Base-by-base conservation (phyloP, 2,113 vertebrate genomes). In the Pongo abelii region DNA sequence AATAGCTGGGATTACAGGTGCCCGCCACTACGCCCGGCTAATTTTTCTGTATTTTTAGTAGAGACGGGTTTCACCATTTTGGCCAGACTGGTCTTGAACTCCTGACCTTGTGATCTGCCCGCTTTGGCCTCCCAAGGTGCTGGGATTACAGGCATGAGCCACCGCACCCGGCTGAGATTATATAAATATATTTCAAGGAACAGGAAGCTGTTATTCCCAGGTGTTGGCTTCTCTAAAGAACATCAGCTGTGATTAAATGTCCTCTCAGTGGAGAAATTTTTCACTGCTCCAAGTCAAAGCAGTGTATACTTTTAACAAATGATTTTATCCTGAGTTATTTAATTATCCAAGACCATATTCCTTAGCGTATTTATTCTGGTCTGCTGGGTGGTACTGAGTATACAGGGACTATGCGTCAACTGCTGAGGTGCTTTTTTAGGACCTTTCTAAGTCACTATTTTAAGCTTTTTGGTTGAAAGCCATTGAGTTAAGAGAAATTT, bases 391-490 rank as follows among this genome's bases (percentile, higher is more conserved):
- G 52, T 48, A 43, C 0, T 48, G 2, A 84, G 12, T 38, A 46
- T 8, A 40, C 10, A 8, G 9, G 3, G 4, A 77, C 20, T 35
- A 32, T 35, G 67, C 32, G 59, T 55, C 30, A 46, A 83, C 12
- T 40, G 70, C 25, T 23, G 3, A 79, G 40, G 46, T n/a, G 18
- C 74, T 92, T 87, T 90, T 92, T 79, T 89, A 90, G 61, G 81
- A 74, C 35, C 46, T 67, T 72, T 89, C 5, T 61, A 89, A 91
- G 32, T 84, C 27, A 90, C 14, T 59, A 30, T 90, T 94, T 81
- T 70, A 95, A 85, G 85, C 12, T 91, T 78, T 93, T 75, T 85
- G 50, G 30, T 27, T 84, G 32, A 85, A 96, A 97, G 27, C 40
- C 12, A 85, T 59, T 67, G 69, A 81, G 8, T 74, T 67, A 75